Conservation (phyloP, 1,140 invertebrate species). For the Trichonephila inaurata region DNA sequence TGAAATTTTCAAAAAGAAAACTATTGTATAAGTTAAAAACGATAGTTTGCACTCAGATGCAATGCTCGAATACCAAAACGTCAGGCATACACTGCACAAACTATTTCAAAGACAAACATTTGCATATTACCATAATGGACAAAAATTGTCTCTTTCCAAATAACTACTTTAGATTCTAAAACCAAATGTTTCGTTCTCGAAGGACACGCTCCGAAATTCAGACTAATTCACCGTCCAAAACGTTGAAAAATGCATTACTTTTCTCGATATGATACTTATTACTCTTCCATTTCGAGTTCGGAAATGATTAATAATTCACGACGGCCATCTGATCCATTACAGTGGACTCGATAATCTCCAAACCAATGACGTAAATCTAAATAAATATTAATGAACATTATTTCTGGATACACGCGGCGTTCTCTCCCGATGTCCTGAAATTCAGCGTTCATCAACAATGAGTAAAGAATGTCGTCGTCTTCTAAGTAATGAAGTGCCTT, state of each 20-base stretch:
- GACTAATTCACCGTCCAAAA: not conserved
- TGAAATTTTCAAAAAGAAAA: too few relatives aligned
- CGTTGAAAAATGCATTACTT: constrained; percentile 51
- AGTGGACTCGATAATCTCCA: constrained; percentile 46
- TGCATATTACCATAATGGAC: not conserved
- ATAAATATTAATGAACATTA: constrained; percentile 73
- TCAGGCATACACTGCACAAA: not conserved
- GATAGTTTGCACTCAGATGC: too few relatives aligned
- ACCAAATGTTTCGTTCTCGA: not conserved
- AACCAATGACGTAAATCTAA: constrained; percentile 26
- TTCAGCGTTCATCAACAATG: not conserved
- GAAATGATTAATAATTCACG: constrained; percentile 34
- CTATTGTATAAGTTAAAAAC: too few relatives aligned
- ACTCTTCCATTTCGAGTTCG: not conserved
- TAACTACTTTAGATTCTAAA: not conserved
- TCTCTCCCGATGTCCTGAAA: not conserved
- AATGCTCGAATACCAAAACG: too few relatives aligned
- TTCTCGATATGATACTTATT: constrained; percentile 17
- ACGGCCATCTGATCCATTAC: constrained; percentile 30
- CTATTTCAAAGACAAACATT: not conserved
- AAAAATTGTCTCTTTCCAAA: not conserved
- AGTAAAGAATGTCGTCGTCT: constrained; percentile 30
- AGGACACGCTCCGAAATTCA: not conserved
- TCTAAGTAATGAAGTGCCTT: constrained; percentile 46
- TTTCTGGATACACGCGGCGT: not conserved